A percentile compares a stretch with the other conserved stretches of the same genome.
Conservation (phyloP, 2,113 vertebrate genomes). For the Ceratotherium simum region DNA sequence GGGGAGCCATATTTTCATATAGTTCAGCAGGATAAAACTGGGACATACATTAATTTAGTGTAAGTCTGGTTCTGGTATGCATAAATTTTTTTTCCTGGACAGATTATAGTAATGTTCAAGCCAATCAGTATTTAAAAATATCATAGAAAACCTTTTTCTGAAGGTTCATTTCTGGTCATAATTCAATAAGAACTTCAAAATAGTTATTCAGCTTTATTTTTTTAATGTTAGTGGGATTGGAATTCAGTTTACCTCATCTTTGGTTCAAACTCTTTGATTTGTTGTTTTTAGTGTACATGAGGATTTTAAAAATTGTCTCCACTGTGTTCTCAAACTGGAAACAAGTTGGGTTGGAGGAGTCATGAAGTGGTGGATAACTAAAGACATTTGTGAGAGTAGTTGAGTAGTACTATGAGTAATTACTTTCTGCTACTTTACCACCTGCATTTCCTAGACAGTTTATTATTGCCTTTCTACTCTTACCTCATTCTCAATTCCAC, state of each 20-base stretch:
- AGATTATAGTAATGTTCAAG: not conserved
- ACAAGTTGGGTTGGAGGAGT: not conserved
- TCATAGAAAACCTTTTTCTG: not conserved
- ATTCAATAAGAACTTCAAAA: constrained; percentile 15
- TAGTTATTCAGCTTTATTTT: not conserved
- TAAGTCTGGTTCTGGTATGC: not conserved
- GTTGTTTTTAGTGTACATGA: not conserved
- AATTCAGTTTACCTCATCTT: not conserved
- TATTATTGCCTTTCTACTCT: not conserved
- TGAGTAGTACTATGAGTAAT: not conserved
- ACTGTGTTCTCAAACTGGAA: not conserved
- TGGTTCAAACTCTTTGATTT: not conserved
- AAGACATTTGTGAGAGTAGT: not conserved
- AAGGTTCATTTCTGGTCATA: not conserved
- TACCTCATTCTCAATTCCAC: not conserved
- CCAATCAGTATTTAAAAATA: not conserved
- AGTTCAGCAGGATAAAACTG: not conserved
- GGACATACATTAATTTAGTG: not conserved
- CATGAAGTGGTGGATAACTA: not conserved
- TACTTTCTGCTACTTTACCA: not conserved
- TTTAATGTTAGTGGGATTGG: not conserved
- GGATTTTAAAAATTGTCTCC: constrained; percentile 14
- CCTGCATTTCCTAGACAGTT: not conserved
- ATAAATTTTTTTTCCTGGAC: not conserved
- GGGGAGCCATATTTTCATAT: not conserved